Conservation (phyloP, 1,140 invertebrate genomes). For the Melanaphis sacchari region DNA sequence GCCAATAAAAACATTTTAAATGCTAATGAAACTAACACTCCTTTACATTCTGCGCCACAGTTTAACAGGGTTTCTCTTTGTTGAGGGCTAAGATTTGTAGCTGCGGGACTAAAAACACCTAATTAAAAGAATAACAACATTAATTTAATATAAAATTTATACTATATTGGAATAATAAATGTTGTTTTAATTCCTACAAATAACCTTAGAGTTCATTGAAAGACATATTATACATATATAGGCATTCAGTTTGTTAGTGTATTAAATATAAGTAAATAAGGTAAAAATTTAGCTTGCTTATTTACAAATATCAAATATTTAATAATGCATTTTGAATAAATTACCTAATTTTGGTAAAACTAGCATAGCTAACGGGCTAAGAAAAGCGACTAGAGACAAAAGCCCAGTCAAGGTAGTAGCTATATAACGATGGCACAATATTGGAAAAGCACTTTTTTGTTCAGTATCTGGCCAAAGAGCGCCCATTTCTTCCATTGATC, state of each 20-base stretch:
- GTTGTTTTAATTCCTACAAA: no score
- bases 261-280: background rate
- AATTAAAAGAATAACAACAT: background rate
- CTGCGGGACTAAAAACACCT: slow-evolving; percentile 61
- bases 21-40: slow-evolving; percentile 86
- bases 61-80: slow-evolving; percentile 69
- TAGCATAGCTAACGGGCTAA: slow-evolving; percentile 94
- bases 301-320: background rate
- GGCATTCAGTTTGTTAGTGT: background rate
- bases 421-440: slow-evolving; percentile 80
- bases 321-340: background rate
- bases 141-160: background rate
- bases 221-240: background rate
- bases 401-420: slow-evolving; percentile 78
- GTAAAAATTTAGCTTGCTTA: background rate
- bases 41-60: slow-evolving; percentile 88
- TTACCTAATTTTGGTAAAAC: slow-evolving; percentile 81
- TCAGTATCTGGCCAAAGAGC: slow-evolving; percentile 77
- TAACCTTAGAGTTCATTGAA: background rate
- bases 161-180: background rate
- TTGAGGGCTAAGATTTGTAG: slow-evolving; percentile 64
- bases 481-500: slow-evolving; percentile 89
- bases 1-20: slow-evolving; percentile 92
- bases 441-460: slow-evolving; percentile 74
- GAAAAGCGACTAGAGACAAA: slow-evolving; percentile 81